Conservation (phyloP, 2,797 vertebrate species). For the Onychomys arenicola region DNA sequence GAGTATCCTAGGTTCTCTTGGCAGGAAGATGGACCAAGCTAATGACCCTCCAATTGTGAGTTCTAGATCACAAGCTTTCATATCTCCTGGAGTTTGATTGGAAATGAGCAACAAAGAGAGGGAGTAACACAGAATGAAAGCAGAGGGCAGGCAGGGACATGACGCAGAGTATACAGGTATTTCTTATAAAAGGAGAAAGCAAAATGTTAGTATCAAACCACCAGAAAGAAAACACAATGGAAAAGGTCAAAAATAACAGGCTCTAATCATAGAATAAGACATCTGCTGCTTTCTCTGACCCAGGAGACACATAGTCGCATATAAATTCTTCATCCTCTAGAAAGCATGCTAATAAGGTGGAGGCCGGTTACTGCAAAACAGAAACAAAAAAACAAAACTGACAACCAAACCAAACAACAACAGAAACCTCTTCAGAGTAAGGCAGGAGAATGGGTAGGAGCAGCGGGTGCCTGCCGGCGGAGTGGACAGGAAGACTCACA, state of each 20-base stretch:
- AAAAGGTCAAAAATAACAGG: slow-evolving; percentile 15
- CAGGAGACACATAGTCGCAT: slow-evolving; percentile 20
- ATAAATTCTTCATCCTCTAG: slow-evolving; percentile 27
- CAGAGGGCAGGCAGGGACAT: not conserved
- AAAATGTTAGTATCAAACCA: not conserved
- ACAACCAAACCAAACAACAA: not conserved
- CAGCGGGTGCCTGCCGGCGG: not conserved
- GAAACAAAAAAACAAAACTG: not conserved
- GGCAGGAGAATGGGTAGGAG: not conserved
- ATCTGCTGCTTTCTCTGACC: not conserved
- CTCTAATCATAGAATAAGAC: not conserved
- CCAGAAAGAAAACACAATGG: slow-evolving; percentile 14
- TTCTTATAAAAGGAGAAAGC: slow-evolving; percentile 41
- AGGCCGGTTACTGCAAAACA: not conserved
- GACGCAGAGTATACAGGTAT: not conserved
- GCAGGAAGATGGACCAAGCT: not conserved
- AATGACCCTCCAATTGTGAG: not conserved
- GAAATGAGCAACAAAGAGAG: not conserved
- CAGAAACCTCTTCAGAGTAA: not conserved
- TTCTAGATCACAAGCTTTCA: not conserved
- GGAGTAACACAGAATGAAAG: not conserved
- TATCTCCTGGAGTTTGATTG: not conserved
- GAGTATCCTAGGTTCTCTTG: not conserved
- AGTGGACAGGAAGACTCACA: not conserved
- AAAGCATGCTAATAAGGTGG: not conserved